A percentile compares a stretch with the other conserved stretches of the same genome.
Conservation (phyloP, 1,140 invertebrate species). For the Drosophila mojavensis region DNA sequence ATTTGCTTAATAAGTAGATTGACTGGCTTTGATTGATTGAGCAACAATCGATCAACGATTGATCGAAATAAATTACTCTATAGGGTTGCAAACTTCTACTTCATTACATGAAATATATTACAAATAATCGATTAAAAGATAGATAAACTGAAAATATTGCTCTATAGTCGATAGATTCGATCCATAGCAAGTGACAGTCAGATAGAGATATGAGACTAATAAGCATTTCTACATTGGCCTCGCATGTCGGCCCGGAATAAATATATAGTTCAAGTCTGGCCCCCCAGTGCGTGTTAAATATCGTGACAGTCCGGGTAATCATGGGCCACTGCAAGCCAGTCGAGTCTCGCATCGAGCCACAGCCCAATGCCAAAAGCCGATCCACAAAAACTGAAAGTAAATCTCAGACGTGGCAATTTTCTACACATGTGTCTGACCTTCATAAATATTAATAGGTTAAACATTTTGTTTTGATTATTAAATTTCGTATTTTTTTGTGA, state of each 20-base stretch:
- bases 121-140: too few species aligned
- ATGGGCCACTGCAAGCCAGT: not conserved
- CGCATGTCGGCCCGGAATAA: not conserved
- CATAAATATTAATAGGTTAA: constrained; percentile 69
- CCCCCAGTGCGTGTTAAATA: not conserved
- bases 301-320: not conserved
- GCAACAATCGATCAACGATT: too few species aligned
- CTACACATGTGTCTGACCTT: constrained; percentile 51
- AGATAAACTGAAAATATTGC: too few species aligned
- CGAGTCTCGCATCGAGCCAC: constrained; percentile 28
- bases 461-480: constrained; percentile 18
- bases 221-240: not conserved
- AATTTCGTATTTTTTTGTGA: not conserved
- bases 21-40: too few species aligned
- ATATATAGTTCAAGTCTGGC: not conserved
- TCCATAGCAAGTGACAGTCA: too few species aligned
- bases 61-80: too few species aligned
- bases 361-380: constrained; percentile 9
- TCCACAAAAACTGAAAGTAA: constrained; percentile 68
- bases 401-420: constrained; percentile 25
- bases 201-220: not conserved
- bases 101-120: too few species aligned
- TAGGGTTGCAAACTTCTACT: too few species aligned
- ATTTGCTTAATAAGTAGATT: too few species aligned
- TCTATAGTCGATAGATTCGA: too few species aligned